A percentile compares a stretch with the other conserved stretches of the same genome.
Conservation (phyloP, 2,888 invertebrate genomes). For the Hirtodrosophila duncani region DNA sequence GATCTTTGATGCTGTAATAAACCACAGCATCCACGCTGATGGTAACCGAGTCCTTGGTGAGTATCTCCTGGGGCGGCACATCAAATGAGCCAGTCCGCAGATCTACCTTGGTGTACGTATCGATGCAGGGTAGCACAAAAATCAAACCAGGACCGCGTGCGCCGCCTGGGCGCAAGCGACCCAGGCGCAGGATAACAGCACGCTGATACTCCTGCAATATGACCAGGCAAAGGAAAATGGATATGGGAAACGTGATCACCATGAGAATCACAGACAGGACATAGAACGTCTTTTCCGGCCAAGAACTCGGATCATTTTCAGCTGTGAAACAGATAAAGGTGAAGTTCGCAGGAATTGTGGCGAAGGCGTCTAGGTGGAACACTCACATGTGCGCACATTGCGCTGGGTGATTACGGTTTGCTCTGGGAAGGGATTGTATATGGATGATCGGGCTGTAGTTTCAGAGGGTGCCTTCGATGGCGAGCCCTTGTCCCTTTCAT, state of each 20-base stretch:
- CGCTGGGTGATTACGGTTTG: neutral
- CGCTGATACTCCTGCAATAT: constrained; percentile 81
- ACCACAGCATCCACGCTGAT: constrained; percentile 94
- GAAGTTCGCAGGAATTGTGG: too few species aligned
- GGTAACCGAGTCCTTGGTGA: constrained; percentile 94
- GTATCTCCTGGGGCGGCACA: constrained; percentile 83
- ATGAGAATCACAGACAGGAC: constrained; percentile 53
- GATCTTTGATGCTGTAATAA: constrained; percentile 87
- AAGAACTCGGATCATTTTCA: constrained; percentile 15
- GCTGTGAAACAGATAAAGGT: constrained; percentile 19
- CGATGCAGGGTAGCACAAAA: constrained; percentile 82
- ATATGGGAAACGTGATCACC: constrained; percentile 64
- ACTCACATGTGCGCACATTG: too few species aligned
- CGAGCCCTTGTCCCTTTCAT: too few species aligned
- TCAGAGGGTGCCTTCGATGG: too few species aligned
- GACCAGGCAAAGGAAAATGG: constrained; percentile 66
- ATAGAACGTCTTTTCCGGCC: constrained; percentile 46
- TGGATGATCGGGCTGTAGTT: too few species aligned
- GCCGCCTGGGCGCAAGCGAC: constrained; percentile 78
- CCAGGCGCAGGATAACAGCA: constrained; percentile 82
- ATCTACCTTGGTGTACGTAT: constrained; percentile 80
- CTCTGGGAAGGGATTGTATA: too few species aligned
- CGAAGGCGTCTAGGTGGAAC: too few species aligned
- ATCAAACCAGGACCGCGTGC: constrained; percentile 81
- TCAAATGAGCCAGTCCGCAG: constrained; percentile 82